These are phyloP conservation scores for Chlorops oryzae DNA, from an alignment of 1,140 invertebrate genomes.

Conservation along the genomic window DNA sequence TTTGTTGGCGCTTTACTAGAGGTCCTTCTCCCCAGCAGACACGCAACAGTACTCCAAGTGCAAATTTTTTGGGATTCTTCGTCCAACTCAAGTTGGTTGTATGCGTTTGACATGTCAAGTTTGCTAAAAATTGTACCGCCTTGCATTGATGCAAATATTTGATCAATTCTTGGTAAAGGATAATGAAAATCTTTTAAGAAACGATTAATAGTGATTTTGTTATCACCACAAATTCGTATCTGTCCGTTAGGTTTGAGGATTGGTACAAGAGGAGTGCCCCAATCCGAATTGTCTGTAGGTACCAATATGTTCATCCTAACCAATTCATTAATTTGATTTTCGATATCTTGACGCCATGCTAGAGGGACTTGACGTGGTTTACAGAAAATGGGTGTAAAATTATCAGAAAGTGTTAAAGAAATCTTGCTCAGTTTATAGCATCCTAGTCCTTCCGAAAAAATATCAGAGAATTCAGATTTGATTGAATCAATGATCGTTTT, in stretches of 20 bases:
- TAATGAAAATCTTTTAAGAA: constrained; percentile 22
- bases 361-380: not conserved
- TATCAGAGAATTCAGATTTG: not conserved
- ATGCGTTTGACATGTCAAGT: constrained; percentile 29
- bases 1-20: too few species aligned
- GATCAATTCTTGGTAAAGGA: constrained; percentile 30
- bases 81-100: constrained; percentile 22
- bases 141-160: constrained; percentile 27
- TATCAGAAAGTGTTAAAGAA: not conserved
- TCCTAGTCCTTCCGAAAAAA: not conserved
- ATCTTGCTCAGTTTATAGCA: not conserved
- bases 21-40: too few species aligned
- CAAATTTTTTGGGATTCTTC: constrained; percentile 25
- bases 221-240: constrained; percentile 1
- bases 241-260: constrained; percentile 1
- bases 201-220: constrained; percentile 16
- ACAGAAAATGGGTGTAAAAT: constrained; percentile 1
- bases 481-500: not conserved
- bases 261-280: constrained; percentile 6
- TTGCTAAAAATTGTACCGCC: constrained; percentile 28
- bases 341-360: not conserved
- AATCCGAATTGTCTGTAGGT: not conserved
- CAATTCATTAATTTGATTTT: not conserved
- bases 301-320: not conserved
- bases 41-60: constrained; percentile 31